These are phyloP conservation scores for Echiichthys vipera DNA, from an alignment of 2,797 vertebrate species.

Conservation along the genomic window DNA sequence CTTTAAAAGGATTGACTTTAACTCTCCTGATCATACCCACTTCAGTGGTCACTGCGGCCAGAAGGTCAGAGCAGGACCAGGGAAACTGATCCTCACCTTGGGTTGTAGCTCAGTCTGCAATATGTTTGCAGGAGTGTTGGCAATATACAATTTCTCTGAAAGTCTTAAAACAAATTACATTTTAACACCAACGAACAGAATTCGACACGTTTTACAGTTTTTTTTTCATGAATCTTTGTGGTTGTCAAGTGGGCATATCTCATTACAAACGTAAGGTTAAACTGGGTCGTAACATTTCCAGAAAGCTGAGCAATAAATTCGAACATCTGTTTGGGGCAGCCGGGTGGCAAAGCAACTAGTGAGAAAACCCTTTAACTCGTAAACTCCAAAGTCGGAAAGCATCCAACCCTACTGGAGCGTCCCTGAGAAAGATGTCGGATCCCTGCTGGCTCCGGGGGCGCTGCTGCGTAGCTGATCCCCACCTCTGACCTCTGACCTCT, in stretches of 20 bases:
- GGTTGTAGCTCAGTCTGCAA: neutral
- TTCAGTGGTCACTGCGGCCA: conserved; percentile 44
- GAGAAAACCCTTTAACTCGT: conserved; percentile 34
- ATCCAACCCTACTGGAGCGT: conserved; percentile 19
- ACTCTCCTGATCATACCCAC: conserved; percentile 55
- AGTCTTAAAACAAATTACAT: neutral
- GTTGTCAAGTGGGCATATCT: conserved; percentile 16
- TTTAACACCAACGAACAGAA: neutral
- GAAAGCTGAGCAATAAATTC: conserved; percentile 33
- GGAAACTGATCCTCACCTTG: conserved; percentile 4
- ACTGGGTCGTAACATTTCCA: conserved; percentile 38
- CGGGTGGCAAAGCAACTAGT: conserved; percentile 30
- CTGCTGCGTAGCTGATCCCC: conserved; percentile 36
- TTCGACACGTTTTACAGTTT: neutral
- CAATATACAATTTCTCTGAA: neutral
- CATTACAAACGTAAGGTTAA: conserved; percentile 10
- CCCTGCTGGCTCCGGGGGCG: conserved; percentile 24
- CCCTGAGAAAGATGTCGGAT: conserved; percentile 40
- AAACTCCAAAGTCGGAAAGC: conserved; percentile 36
- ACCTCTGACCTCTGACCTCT: conserved; percentile 53
- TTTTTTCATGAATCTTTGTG: conserved; percentile 3
- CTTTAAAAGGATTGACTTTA: conserved; percentile 61
- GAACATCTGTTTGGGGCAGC: conserved; percentile 58
- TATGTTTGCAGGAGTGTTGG: neutral
- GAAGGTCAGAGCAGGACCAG: conserved; percentile 37